Evolutionary conservation across 2,797 vertebrate genomes (phyloP).

Genomic region (Dermochelys coriacea): DNA sequence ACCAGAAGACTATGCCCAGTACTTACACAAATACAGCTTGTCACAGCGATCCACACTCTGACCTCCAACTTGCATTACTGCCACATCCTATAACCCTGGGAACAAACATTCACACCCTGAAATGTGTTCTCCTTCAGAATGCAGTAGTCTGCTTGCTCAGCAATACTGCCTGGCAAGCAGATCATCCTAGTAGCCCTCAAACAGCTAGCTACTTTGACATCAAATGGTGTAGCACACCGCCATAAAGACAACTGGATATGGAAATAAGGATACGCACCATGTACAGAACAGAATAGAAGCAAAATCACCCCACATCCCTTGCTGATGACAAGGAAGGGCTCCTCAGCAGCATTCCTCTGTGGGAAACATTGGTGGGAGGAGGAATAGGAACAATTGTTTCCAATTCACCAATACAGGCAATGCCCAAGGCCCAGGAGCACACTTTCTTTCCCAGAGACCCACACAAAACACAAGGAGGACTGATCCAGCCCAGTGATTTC

Average conservation of each 20-base stretch:
- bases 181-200: background rate
- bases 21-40: background rate
- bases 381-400: background rate
- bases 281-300: background rate
- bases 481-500: background rate
- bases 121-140: background rate
- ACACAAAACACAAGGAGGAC: background rate
- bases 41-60: background rate
- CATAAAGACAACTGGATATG: background rate
- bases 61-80: background rate
- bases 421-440: background rate
- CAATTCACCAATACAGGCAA: background rate
- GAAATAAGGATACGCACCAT: background rate
- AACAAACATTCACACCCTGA: background rate
- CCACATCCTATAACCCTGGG: background rate
- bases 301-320: accelerated
- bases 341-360: background rate
- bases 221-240: background rate
- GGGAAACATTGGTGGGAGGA: background rate
- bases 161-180: background rate
- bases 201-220: background rate
- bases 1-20: background rate
- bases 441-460: slow-evolving; percentile 9
- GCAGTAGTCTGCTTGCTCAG: background rate
- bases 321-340: background rate